Base-by-base conservation (phyloP, 2,888 invertebrate genomes). In the Ariolimax columbianus region DNA sequence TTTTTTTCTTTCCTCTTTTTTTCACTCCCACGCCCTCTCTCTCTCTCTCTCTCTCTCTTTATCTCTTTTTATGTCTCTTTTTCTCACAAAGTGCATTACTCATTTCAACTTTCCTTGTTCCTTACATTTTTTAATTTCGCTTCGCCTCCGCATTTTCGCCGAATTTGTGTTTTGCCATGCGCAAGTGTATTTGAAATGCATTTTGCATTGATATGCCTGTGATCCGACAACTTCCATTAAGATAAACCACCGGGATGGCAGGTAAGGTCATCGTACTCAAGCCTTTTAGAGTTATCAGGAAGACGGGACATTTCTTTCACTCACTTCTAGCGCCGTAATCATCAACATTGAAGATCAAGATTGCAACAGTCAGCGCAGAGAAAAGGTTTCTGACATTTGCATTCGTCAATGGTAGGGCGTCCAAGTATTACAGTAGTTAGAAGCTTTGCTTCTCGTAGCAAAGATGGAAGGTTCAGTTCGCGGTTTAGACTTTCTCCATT, bases 151-250 rank as follows among this genome's bases (percentile, higher is more conserved):
- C 23, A n/a, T n/a, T n/a, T n/a, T n/a, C n/a, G n/a, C n/a, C 17
- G 33, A 33, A 14, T 66, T 66, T 66, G 9, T 26, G 38, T 72
- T 72, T 40, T 23, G 70, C 3, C 40, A 38, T 40, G 70, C 38
- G 11, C 70, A 23, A 0, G 70, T 40, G 70, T 40, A 38, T 26
- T 40, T 72, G 38, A 72, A 72, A 72, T 26, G 38, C 70, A 72
- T 72, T 40, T 40, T 40, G 38, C 40, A 72, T 40, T 72, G 40
- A 40, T 40, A 14, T 38, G 38, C 4, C 7, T 72, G 40, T 26
- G 70, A 72, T 72, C 40, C 26, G 70, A 2, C 70, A 72, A 40
- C 70, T 40, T 40, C 26, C 38, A 72, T 72, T 72, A 17, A 72
- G 70, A 72, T 72, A 72, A 72, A 72, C 23, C 40, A 38, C 26